Percentiles rank a stretch among this genome's conserved stretches.
Conservation (phyloP, 2,113 vertebrate species). For the Python bivittatus region DNA sequence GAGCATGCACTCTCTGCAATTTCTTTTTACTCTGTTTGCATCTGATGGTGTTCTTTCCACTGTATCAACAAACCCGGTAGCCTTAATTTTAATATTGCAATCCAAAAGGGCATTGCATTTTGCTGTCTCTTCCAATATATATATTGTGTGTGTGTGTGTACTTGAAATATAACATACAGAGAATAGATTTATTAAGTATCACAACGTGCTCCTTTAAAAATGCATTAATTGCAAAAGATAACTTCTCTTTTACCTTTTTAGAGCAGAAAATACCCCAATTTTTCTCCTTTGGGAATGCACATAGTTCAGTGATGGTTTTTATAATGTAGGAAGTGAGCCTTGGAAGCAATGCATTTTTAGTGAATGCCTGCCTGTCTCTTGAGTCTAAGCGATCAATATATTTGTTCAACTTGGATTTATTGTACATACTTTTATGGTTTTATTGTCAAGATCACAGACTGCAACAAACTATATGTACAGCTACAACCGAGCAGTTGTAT, state of each 20-base stretch:
- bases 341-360: background rate
- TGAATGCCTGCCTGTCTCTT: background rate
- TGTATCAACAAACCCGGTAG: too few relatives aligned
- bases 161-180: background rate
- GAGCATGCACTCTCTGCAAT: background rate
- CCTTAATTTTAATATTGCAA: background rate
- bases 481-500: background rate
- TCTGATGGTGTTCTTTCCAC: too few relatives aligned
- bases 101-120: background rate
- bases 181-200: background rate
- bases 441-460: background rate
- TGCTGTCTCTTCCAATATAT: background rate
- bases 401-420: slow-evolving; percentile 8
- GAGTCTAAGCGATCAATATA: background rate
- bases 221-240: slow-evolving; percentile 14
- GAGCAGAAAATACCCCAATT: background rate
- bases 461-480: background rate
- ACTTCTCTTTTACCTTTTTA: background rate
- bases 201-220: background rate
- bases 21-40: background rate
- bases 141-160: background rate
- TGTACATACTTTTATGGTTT: background rate
- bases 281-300: background rate
- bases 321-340: background rate
- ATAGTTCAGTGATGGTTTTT: background rate